Conservation (phyloP, 2,888 invertebrate genomes). For the Epinotia bilunana region DNA sequence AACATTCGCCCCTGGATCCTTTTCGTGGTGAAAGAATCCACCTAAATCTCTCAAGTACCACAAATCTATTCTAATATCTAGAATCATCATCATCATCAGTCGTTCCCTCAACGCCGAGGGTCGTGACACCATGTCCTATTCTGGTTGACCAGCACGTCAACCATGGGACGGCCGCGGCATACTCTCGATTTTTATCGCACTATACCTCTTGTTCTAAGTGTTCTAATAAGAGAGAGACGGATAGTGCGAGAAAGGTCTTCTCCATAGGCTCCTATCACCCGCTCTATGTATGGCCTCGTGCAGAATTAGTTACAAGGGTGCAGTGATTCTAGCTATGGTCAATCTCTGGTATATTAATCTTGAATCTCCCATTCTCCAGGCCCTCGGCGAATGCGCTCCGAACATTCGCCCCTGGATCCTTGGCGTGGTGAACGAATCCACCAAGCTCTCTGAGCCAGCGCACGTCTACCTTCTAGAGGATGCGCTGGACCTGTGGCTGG, state of each 20-base stretch:
- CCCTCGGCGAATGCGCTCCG: conserved; percentile 85
- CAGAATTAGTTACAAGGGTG: no score
- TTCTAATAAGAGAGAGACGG: no score
- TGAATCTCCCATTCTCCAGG: conserved; percentile 61
- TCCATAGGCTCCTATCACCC: no score
- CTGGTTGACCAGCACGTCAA: no score
- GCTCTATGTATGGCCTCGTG: no score
- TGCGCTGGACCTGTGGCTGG: conserved; percentile 95
- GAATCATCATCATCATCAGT: conserved; percentile 72
- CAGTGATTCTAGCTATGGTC: no score
- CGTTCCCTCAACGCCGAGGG: no score
- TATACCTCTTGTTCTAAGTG: no score
- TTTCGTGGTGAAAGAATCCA: conserved; percentile 81
- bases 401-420: conserved; percentile 87
- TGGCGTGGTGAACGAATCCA: conserved; percentile 81
- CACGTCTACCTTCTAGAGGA: conserved; percentile 97
- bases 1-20: conserved; percentile 87
- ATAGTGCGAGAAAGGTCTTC: no score
- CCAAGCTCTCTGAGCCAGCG: conserved; percentile 90
- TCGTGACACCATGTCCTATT: no score
- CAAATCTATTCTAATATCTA: conserved; percentile 94
- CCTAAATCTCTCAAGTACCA: conserved; percentile 90
- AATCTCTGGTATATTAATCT: neutral
- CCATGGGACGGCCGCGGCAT: no score
- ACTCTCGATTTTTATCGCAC: no score